Evolutionary conservation across 2,797 vertebrate species (phyloP).

Genomic region (Channa striata): DNA sequence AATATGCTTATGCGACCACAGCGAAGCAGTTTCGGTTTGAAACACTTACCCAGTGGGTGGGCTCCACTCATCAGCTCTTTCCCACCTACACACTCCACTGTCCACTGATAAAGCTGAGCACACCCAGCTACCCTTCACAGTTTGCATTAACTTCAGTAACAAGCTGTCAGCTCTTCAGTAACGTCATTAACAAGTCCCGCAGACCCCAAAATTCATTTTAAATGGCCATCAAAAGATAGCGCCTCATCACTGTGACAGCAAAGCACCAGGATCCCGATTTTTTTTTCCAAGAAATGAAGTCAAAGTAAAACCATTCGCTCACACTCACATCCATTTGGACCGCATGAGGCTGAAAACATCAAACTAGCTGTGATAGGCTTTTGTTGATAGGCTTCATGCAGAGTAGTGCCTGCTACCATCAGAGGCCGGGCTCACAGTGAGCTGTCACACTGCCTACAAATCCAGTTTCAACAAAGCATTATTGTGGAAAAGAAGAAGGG

Average conservation of each 20-base stretch:
- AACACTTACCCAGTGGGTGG: not conserved
- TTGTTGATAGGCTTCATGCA: constrained; percentile 33
- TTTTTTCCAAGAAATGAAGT: constrained; percentile 26
- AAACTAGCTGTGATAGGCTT: constrained; percentile 34
- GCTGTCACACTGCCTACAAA: constrained; percentile 41
- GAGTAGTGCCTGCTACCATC: constrained; percentile 39
- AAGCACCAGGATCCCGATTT: constrained; percentile 16
- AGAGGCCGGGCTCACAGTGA: constrained; percentile 35
- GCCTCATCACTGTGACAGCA: constrained; percentile 17
- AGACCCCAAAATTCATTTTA: constrained; percentile 15
- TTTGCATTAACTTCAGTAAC: constrained; percentile 13
- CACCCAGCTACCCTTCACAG: constrained; percentile 5
- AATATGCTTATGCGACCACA: too few relatives aligned
- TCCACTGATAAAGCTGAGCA: not conserved
- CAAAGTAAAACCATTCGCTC: constrained; percentile 22
- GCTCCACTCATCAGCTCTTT: not conserved
- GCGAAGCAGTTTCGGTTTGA: too few relatives aligned
- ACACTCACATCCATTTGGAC: constrained; percentile 29
- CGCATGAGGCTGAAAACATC: constrained; percentile 37
- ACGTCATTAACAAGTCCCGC: constrained; percentile 13
- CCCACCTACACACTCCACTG: too few relatives aligned
- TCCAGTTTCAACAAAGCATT: constrained; percentile 50
- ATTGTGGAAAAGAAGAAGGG: constrained; percentile 23
- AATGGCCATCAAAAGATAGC: constrained; percentile 15
- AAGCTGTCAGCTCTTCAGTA: constrained; percentile 24